phyloP scores from a whole-genome alignment of 2,888 invertebrate species.

The Ophion costatus region DNA sequence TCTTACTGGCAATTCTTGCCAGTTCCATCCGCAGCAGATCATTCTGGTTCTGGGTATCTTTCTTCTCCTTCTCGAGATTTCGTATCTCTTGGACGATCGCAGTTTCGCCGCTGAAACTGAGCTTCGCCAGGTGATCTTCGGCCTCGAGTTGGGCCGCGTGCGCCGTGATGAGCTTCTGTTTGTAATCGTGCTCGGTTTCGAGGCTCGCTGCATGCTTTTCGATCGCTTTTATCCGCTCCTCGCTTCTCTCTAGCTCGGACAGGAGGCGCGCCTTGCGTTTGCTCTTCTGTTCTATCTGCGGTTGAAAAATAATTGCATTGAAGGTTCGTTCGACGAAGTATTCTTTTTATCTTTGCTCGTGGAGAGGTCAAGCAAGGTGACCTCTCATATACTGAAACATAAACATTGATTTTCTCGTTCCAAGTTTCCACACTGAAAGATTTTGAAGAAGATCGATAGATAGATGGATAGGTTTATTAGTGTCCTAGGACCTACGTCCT shows the following conservation, averaged over 20 bases:
- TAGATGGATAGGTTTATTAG: no score
- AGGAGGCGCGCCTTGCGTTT: constrained; percentile 84
- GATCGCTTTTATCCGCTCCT: constrained; percentile 83
- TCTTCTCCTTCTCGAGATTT: constrained; percentile 84
- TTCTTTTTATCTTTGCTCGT: background rate
- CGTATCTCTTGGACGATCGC: constrained; percentile 84
- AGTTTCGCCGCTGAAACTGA: constrained; percentile 84
- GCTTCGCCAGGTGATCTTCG: constrained; percentile 87
- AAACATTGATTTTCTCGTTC: background rate
- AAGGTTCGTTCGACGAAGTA: background rate
- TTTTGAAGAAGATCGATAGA: no score
- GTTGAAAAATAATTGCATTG: background rate
- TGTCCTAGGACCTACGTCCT: no score
- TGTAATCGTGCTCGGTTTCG: constrained; percentile 85
- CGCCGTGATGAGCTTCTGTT: constrained; percentile 88
- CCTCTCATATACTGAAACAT: background rate
- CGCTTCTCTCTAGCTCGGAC: constrained; percentile 83
- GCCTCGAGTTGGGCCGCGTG: constrained; percentile 89
- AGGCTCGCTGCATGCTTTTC: constrained; percentile 85
- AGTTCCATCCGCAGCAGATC: constrained; percentile 83
- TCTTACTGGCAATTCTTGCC: constrained; percentile 85
- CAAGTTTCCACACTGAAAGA: no score
- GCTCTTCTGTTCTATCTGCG: constrained; percentile 83
- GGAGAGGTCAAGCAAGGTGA: background rate
- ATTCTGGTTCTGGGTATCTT: constrained; percentile 83